Percentiles rank a stretch among this genome's conserved stretches.
Evolutionary conservation across 2,797 vertebrate species (phyloP).

Genomic region (Arctocebus calabarensis): DNA sequence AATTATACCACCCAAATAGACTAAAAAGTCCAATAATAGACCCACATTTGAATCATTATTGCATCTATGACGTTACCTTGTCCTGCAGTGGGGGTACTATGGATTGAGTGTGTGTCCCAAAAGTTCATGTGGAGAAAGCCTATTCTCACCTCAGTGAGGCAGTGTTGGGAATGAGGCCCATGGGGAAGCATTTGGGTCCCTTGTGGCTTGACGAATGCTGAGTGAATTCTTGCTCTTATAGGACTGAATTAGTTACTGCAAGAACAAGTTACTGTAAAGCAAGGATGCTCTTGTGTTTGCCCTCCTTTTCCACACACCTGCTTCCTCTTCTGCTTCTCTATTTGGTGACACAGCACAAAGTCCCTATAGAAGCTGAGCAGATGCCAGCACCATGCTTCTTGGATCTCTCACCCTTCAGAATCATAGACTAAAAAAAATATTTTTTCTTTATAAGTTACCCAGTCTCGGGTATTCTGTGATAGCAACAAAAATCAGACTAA

Average conservation of each 20-base stretch:
- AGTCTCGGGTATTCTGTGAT: background rate
- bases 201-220: background rate
- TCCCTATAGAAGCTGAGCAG: background rate
- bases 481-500: background rate
- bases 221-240: background rate
- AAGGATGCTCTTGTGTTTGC: background rate
- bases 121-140: background rate
- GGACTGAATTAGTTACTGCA: background rate
- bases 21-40: conserved; percentile 32
- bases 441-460: background rate
- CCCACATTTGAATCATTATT: background rate
- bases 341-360: background rate
- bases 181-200: background rate
- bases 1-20: background rate
- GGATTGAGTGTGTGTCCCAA: background rate
- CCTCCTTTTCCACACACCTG: background rate
- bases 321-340: background rate
- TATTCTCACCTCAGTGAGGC: background rate
- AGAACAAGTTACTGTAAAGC: background rate
- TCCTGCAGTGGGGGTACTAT: background rate
- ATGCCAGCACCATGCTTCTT: background rate
- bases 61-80: background rate
- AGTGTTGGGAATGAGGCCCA: background rate
- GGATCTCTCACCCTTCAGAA: background rate
- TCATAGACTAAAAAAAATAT: background rate